These are phyloP conservation scores for Mirza zaza DNA, from an alignment of 2,113 vertebrate species.

Conservation along the genomic window DNA sequence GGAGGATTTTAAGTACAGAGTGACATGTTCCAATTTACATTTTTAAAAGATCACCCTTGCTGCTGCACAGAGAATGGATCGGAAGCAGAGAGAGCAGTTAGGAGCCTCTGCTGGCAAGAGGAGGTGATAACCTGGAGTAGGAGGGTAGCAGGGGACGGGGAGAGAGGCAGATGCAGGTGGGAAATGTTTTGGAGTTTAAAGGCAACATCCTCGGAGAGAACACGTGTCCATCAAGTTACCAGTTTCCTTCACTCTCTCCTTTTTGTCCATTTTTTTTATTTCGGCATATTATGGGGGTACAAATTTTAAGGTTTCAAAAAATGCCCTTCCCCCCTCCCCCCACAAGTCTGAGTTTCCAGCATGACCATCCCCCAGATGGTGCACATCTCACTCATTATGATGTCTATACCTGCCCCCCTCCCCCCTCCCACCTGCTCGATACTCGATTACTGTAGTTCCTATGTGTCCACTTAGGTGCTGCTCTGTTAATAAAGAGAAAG, in stretches of 20 bases:
- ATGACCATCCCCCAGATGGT: too few relatives aligned
- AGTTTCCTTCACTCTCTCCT: not conserved
- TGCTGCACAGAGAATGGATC: not conserved
- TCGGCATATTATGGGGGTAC: too few relatives aligned
- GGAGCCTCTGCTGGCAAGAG: not conserved
- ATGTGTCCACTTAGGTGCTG: too few relatives aligned
- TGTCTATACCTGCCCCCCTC: too few relatives aligned
- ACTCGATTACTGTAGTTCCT: too few relatives aligned
- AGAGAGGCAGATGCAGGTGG: not conserved
- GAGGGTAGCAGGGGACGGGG: not conserved
- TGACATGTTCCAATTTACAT: conserved; percentile 46
- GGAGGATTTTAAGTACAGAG: conserved; percentile 29
- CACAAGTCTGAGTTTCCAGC: too few relatives aligned
- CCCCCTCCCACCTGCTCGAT: too few relatives aligned
- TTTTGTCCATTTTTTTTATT: not conserved
- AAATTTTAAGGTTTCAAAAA: too few relatives aligned
- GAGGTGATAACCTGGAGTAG: not conserved
- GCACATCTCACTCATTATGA: too few relatives aligned
- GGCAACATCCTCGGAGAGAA: rapidly evolving
- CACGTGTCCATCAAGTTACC: not conserved
- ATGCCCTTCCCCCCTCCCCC: too few relatives aligned
- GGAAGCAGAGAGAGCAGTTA: not conserved
- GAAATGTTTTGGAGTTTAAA: not conserved
- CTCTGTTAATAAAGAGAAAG: not conserved
- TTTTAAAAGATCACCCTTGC: conserved; percentile 24